Evolutionary conservation across 2,888 invertebrate genomes (phyloP).

Genomic region (Aleiodes alternator): DNA sequence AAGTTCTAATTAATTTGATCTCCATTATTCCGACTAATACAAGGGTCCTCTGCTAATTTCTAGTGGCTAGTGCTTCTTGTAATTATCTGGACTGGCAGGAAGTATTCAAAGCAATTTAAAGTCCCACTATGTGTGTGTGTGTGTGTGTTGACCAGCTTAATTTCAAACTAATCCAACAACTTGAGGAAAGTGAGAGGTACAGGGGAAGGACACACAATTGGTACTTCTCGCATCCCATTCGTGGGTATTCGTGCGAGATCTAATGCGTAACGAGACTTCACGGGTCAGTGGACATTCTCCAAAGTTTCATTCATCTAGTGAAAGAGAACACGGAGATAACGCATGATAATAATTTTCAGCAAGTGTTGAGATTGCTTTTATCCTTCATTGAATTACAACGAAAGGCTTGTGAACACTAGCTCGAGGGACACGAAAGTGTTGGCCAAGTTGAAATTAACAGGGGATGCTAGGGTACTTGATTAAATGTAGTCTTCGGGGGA

Average conservation of each 20-base stretch:
- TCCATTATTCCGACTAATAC: too few species aligned
- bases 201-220: not conserved
- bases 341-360: slow-evolving; percentile 63
- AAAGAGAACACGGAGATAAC: slow-evolving; percentile 41
- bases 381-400: slow-evolving; percentile 65
- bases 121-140: slow-evolving; percentile 44
- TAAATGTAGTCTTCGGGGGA: too few species aligned
- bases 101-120: slow-evolving; percentile 70
- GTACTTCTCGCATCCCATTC: not conserved
- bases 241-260: slow-evolving; percentile 20
- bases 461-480: not conserved
- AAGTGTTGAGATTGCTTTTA: slow-evolving; percentile 65
- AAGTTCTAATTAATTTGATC: too few species aligned
- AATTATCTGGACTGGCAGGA: slow-evolving; percentile 51
- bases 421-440: not conserved
- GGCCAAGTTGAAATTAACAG: not conserved
- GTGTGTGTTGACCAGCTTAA: slow-evolving; percentile 57
- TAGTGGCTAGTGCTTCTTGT: too few species aligned
- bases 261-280: not conserved
- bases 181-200: slow-evolving; percentile 38
- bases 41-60: too few species aligned
- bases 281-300: not conserved
- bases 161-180: slow-evolving; percentile 69
- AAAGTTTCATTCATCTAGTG: not conserved
- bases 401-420: slow-evolving; percentile 45